Base-by-base conservation (phyloP, 2,113 vertebrate genomes). In the Aramus guarauna region DNA sequence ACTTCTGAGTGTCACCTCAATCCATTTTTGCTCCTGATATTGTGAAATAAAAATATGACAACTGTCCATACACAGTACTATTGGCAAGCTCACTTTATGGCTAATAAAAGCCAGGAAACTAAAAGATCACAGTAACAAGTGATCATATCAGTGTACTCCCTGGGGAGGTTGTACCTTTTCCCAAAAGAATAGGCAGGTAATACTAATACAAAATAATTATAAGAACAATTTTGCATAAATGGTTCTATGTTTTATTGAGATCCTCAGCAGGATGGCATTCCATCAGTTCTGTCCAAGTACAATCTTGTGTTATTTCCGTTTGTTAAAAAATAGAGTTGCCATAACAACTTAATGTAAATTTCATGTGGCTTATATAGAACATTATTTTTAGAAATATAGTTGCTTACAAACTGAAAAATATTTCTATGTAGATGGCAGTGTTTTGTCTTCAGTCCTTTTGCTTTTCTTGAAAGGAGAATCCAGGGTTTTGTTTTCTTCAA, bases 331-430 rank as follows among this genome's bases (percentile, higher is more conserved):
- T 23, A 72, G 19, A 56, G 29, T 92, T 95, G 23, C 59, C 34
- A 32, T 92, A 96, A 92, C 71, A 85, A 81, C 53, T 92, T 94
- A 59, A 50, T 86, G n/a, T 43, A 92, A 58, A 63, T 88, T 82
- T 73, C 19, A 27, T 34, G 30, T 56, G 53, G n/a, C 19, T 91
- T 66, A 45, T 62, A 22, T 66, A 34, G 67, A 85, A 68, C 1
- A 8, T 45, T 71, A 75, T 92, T 93, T 94, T 93, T 91, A 93
- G 52, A 96, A 66, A n/a, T 84, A 75, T 37, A 4, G 15, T 89
- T 80, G 20, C 75, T 86, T 88, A 75, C 32, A 91, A 88, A 58
- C 5, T 4, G 32, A 60, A 88, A 93, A 84, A 48, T 32, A 52
- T 34, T 72, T 71, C 21, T 41, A 2, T 74, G 18, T 62, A 36